Conservation (phyloP, 2,113 vertebrate genomes). For the Clarias batrachus region DNA sequence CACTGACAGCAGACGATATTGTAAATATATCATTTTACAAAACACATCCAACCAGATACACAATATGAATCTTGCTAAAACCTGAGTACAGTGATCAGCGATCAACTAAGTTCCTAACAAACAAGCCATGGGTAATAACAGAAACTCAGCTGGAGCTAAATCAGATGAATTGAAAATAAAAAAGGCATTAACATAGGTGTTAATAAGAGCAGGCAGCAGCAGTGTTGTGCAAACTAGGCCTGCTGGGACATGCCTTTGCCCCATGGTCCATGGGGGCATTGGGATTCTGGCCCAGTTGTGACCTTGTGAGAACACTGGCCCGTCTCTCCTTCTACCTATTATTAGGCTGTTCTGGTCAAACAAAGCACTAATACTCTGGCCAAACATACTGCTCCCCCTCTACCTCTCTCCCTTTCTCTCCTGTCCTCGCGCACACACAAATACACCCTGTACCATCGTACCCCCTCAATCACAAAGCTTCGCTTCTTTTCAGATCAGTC, state of each 20-base stretch:
- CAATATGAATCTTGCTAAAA: not conserved
- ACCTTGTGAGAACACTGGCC: slow-evolving; percentile 61
- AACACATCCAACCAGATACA: not conserved
- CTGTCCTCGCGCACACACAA: slow-evolving; percentile 22
- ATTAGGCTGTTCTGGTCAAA: slow-evolving; percentile 60
- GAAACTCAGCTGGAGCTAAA: not conserved
- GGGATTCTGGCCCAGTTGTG: slow-evolving; percentile 53
- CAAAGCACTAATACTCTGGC: slow-evolving; percentile 65
- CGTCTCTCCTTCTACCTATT: slow-evolving; percentile 53
- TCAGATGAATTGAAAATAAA: not conserved
- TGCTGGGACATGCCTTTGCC: slow-evolving; percentile 29
- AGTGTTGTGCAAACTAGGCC: slow-evolving; percentile 15
- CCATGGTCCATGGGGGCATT: slow-evolving; percentile 23
- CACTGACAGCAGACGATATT: not conserved
- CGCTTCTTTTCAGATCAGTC: slow-evolving; percentile 13
- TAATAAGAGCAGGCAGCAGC: slow-evolving; percentile 28
- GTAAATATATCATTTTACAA: not conserved
- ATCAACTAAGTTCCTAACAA: not conserved
- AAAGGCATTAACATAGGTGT: slow-evolving; percentile 14
- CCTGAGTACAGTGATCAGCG: not conserved
- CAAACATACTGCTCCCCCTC: slow-evolving; percentile 58
- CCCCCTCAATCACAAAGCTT: not conserved
- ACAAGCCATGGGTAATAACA: not conserved
- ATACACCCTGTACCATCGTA: slow-evolving; percentile 24
- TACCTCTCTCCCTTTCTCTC: slow-evolving; percentile 6